Conservation (phyloP, 2,888 invertebrate genomes). For the Sabatieria punctata region DNA sequence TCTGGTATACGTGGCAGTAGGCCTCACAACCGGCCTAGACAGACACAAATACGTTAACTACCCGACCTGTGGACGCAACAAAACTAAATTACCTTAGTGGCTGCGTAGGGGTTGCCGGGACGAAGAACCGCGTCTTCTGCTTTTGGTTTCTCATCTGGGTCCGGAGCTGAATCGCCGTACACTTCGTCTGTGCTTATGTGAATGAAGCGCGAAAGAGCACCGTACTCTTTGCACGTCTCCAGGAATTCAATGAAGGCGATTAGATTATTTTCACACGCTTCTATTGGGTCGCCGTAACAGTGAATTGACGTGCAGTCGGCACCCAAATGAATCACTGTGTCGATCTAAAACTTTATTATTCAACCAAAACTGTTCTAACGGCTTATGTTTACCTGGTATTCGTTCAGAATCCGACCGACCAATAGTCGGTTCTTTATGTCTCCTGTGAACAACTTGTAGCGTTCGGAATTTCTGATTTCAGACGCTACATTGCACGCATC, state of each 20-base stretch:
- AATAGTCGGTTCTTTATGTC: neutral
- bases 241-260: too few relatives aligned
- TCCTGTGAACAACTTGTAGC: neutral
- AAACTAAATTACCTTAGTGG: conserved; percentile 17
- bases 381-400: neutral
- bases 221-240: conserved; percentile 20
- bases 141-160: conserved; percentile 20
- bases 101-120: conserved; percentile 28
- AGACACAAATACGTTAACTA: neutral
- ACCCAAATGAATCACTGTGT: conserved; percentile 27
- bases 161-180: conserved; percentile 26
- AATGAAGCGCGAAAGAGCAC: conserved; percentile 20
- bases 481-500: conserved; percentile 22
- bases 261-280: too few relatives aligned
- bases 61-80: too few relatives aligned
- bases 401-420: neutral
- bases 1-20: conserved; percentile 20
- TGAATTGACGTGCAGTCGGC: conserved; percentile 28
- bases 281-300: conserved; percentile 23
- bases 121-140: conserved; percentile 17
- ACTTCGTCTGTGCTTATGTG: conserved; percentile 29
- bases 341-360: conserved; percentile 17
- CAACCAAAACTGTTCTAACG: neutral
- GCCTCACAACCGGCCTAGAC: conserved; percentile 22
- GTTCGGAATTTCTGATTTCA: conserved; percentile 16